Percentiles rank a stretch among this genome's conserved stretches.
phyloP scores from a whole-genome alignment of 2,797 vertebrate species.

The Pitangus sulphuratus region DNA sequence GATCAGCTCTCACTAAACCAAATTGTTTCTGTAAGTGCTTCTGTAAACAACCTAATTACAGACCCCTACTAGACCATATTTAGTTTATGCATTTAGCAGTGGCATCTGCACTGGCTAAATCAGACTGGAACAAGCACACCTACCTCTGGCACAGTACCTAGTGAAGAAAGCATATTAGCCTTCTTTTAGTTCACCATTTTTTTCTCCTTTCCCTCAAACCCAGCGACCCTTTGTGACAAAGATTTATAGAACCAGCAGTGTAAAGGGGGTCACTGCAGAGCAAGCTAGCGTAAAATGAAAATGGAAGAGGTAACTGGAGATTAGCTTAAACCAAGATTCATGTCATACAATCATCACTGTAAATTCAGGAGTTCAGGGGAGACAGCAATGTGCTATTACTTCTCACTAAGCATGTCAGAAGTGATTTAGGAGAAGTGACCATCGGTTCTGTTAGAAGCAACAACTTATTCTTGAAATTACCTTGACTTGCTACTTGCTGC shows the following conservation, averaged over 20 bases:
- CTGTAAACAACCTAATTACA: constrained; percentile 30
- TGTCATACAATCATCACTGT: not conserved
- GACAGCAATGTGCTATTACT: not conserved
- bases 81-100: not conserved
- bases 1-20: not conserved
- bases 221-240: not conserved
- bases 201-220: not conserved
- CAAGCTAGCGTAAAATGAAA: not conserved
- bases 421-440: constrained; percentile 1
- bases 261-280: not conserved
- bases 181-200: not conserved
- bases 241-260: not conserved
- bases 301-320: constrained; percentile 3
- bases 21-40: not conserved
- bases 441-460: not conserved
- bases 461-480: not conserved
- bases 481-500: not conserved
- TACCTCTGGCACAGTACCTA: not conserved
- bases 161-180: not conserved
- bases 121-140: not conserved
- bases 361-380: constrained; percentile 3
- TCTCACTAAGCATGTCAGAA: not conserved
- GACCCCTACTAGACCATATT: not conserved
- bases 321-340: not conserved
- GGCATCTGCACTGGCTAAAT: not conserved